Conservation (phyloP, 1,140 invertebrate species). For the Aricia agestis region DNA sequence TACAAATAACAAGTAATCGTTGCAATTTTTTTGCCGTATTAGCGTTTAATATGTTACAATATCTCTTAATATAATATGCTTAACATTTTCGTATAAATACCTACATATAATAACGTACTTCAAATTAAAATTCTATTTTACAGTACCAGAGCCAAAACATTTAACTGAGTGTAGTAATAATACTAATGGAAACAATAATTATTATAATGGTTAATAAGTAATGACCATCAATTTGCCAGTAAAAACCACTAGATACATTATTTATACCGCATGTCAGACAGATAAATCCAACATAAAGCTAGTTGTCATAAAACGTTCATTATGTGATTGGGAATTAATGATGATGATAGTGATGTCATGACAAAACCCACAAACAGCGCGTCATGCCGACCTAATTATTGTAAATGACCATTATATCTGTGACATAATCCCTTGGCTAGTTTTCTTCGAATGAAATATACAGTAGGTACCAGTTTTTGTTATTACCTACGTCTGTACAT, state of each 20-base stretch:
- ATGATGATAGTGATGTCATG: slow-evolving; percentile 18
- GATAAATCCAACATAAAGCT: neutral
- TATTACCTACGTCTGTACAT: too few species aligned
- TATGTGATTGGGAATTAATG: slow-evolving; percentile 26
- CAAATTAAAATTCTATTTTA: too few species aligned
- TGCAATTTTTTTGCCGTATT: too few species aligned
- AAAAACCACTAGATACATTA: neutral
- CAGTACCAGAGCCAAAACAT: neutral
- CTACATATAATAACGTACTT: too few species aligned
- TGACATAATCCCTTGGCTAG: neutral
- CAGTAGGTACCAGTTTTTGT: too few species aligned
- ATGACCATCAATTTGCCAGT: neutral
- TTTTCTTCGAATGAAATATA: too few species aligned
- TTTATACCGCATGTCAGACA: neutral
- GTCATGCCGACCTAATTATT: slow-evolving; percentile 13
- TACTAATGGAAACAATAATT: neutral
- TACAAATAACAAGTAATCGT: too few species aligned
- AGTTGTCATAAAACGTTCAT: slow-evolving; percentile 22
- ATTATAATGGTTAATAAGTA: neutral
- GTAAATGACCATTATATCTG: slow-evolving; percentile 18
- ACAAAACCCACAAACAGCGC: slow-evolving; percentile 18
- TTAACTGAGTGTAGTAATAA: neutral
- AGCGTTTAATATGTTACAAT: too few species aligned
- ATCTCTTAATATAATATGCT: too few species aligned
- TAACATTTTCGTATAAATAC: too few species aligned